Evolutionary conservation across 2,797 vertebrate genomes (phyloP).

Genomic region (Rhodeus uyekii): DNA sequence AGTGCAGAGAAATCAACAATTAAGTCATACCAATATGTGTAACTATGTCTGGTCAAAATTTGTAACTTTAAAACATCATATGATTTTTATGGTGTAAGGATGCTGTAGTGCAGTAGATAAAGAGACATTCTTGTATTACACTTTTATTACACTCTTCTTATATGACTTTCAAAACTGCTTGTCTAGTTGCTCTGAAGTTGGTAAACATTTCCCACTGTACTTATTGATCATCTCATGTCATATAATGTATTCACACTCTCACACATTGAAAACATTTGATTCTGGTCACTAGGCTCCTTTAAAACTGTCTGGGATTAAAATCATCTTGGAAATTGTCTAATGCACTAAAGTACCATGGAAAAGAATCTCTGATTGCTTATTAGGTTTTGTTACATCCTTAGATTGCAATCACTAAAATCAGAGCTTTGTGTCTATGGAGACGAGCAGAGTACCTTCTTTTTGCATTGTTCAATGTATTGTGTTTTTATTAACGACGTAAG

Average conservation of each 20-base stretch:
- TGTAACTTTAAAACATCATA: not conserved
- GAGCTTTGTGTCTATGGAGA: not conserved
- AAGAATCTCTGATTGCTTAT: not conserved
- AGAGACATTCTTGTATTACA: not conserved
- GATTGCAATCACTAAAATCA: not conserved
- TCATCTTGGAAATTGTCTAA: not conserved
- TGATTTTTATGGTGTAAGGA: not conserved
- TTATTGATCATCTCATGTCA: not conserved
- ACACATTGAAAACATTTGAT: constrained; percentile 3
- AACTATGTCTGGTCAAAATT: constrained; percentile 30
- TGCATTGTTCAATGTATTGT: not conserved
- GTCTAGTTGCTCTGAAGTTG: not conserved
- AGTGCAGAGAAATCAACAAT: constrained; percentile 75
- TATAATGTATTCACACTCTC: not conserved
- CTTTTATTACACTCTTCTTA: not conserved
- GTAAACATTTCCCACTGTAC: not conserved
- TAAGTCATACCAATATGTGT: constrained; percentile 65
- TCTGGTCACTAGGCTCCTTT: not conserved
- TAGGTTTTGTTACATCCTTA: not conserved
- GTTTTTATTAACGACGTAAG: constrained; percentile 8
- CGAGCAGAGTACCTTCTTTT: not conserved
- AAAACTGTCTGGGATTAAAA: not conserved
- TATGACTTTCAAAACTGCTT: not conserved
- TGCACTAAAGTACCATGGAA: not conserved
- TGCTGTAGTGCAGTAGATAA: not conserved